A percentile compares a stretch with the other conserved stretches of the same genome.
Evolutionary conservation across 2,888 invertebrate species (phyloP).

Genomic region (Julus scanicus): DNA sequence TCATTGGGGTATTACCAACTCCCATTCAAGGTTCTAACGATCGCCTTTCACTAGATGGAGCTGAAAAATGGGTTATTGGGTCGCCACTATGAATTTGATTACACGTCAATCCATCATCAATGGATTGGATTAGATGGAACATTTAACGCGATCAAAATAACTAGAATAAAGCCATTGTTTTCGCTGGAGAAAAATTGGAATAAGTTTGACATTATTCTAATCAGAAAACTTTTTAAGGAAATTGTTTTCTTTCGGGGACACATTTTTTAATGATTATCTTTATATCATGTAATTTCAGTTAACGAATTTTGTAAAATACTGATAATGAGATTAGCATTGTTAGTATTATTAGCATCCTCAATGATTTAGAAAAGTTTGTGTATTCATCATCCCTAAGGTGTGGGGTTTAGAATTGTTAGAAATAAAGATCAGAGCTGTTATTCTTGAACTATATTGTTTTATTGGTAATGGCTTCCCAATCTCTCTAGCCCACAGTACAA

Average conservation of each 20-base stretch:
- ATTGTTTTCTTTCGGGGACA: too few relatives aligned
- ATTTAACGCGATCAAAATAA: constrained; percentile 17
- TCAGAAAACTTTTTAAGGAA: not conserved
- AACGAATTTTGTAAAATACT: too few relatives aligned
- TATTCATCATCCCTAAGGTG: too few relatives aligned
- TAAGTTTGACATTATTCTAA: not conserved
- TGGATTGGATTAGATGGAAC: constrained; percentile 13
- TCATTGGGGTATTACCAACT: not conserved
- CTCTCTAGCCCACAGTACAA: too few relatives aligned
- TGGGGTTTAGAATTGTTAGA: too few relatives aligned
- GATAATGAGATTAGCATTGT: too few relatives aligned
- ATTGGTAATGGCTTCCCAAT: too few relatives aligned
- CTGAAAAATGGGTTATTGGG: constrained; percentile 24
- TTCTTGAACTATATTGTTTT: too few relatives aligned
- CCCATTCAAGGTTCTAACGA: not conserved
- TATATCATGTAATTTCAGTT: too few relatives aligned
- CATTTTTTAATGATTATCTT: not conserved
- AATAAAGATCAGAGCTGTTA: too few relatives aligned
- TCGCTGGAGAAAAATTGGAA: not conserved
- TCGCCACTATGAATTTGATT: not conserved
- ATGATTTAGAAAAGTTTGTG: too few relatives aligned
- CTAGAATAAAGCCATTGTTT: not conserved
- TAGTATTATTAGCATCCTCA: too few relatives aligned
- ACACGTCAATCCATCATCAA: constrained; percentile 29
- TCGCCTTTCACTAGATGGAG: not conserved